Percentiles rank a stretch among this genome's conserved stretches.
These are phyloP conservation scores for Illadopsis cleaveri DNA, from an alignment of 2,113 vertebrate genomes.

Conservation along the genomic window DNA sequence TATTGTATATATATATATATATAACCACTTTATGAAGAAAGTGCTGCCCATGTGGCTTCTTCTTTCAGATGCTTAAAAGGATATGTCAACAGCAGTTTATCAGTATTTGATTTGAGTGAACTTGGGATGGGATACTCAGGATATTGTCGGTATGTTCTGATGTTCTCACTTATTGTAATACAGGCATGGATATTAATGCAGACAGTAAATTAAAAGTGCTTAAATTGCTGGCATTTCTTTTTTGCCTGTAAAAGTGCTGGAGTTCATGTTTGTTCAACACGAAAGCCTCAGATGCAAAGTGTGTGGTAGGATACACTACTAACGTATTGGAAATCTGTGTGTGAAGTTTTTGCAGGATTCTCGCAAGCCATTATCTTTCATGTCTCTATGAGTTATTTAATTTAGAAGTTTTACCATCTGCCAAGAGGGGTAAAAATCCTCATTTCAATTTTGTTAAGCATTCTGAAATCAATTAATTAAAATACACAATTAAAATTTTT, in stretches of 20 bases:
- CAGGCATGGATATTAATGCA: background rate
- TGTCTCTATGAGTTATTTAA: background rate
- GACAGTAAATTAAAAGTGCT: background rate
- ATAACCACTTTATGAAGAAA: background rate
- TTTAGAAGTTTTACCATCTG: background rate
- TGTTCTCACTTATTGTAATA: background rate
- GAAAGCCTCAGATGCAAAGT: background rate
- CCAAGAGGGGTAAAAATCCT: background rate
- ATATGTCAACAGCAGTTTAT: constrained; percentile 97
- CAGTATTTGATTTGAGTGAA: constrained; percentile 89
- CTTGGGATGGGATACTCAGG: constrained; percentile 79
- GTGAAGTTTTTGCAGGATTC: background rate
- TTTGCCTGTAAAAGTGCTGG: background rate
- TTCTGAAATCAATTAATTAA: background rate
- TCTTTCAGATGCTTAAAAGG: constrained; percentile 87
- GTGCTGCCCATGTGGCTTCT: background rate
- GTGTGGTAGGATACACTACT: background rate
- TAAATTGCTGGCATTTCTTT: background rate
- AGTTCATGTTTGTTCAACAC: background rate
- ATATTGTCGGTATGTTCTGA: constrained; percentile 82
- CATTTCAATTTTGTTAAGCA: background rate
- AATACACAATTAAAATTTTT: background rate
- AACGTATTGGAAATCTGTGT: background rate
- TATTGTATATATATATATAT: background rate
- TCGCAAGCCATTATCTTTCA: background rate